A percentile compares a stretch with the other conserved stretches of the same genome.
These are phyloP conservation scores for Anguilla megastoma DNA, from an alignment of 2,797 vertebrate species.

Conservation along the genomic window DNA sequence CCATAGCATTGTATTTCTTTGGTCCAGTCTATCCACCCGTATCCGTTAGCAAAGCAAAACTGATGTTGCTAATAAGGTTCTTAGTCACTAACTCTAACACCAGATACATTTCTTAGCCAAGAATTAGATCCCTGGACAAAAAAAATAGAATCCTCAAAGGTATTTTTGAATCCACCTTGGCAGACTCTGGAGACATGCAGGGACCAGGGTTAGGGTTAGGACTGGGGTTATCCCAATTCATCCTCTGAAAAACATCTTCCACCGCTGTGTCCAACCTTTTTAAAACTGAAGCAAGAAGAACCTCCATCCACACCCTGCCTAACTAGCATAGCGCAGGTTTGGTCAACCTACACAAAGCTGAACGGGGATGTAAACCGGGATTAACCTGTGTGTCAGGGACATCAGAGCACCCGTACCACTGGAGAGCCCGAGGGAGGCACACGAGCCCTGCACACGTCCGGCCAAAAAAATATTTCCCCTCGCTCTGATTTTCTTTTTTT, in stretches of 20 bases:
- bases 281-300: not conserved
- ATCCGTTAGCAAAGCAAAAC: not conserved
- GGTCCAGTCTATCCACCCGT: not conserved
- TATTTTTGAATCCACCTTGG: not conserved
- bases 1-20: not conserved
- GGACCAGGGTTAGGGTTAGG: not conserved
- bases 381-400: not conserved
- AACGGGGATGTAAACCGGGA: not conserved
- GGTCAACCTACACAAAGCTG: not conserved
- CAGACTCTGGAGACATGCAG: not conserved
- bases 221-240: not conserved
- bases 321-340: not conserved
- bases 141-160: not conserved
- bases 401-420: not conserved
- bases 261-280: not conserved
- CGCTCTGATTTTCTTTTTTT: constrained; percentile 47
- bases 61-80: not conserved
- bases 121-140: not conserved
- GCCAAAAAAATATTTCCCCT: constrained; percentile 38
- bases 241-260: not conserved
- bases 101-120: not conserved
- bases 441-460: not conserved
- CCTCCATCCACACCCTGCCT: not conserved
- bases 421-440: not conserved
- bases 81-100: not conserved